Percentiles rank a stretch among this genome's conserved stretches.
Evolutionary conservation across 2,888 invertebrate genomes (phyloP).

Genomic region (Gryllus longicercus): DNA sequence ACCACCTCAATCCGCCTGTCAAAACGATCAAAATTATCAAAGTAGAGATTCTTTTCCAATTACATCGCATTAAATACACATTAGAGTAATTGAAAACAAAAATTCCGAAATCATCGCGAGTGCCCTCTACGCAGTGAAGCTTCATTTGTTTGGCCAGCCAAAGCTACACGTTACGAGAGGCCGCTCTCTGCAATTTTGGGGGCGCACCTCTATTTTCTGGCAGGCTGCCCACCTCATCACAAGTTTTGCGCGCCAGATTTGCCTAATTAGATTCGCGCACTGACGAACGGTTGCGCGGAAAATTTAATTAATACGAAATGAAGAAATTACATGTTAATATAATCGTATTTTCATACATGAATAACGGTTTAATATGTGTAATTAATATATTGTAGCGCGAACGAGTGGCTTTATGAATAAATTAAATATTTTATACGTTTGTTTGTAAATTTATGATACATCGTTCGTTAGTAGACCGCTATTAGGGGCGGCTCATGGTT

Average conservation of each 20-base stretch:
- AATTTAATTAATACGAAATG: slow-evolving; percentile 17
- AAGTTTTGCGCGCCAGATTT: not conserved
- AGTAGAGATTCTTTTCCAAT: no score
- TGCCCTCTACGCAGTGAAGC: no score
- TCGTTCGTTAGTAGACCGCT: slow-evolving; percentile 11
- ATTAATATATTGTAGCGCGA: slow-evolving; percentile 17
- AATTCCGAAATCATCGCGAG: no score
- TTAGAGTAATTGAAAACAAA: no score
- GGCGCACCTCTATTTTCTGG: not conserved
- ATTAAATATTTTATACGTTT: slow-evolving; percentile 8
- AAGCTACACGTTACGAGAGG: no score
- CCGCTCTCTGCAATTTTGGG: no score
- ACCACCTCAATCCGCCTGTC: no score
- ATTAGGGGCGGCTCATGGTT: slow-evolving; percentile 1
- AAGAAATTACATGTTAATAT: slow-evolving; percentile 17
- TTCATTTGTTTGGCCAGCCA: no score
- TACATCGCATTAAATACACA: no score
- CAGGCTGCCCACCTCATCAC: not conserved
- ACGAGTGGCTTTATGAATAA: slow-evolving; percentile 17
- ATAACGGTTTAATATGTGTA: slow-evolving; percentile 6
- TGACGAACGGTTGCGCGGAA: slow-evolving; percentile 5
- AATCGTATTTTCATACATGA: slow-evolving; percentile 17
- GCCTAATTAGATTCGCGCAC: slow-evolving; percentile 1
- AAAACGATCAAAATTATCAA: no score
- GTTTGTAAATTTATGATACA: not conserved